A percentile compares a stretch with the other conserved stretches of the same genome.
Evolutionary conservation across 92 coral and sea anemone genomes (phyloP).

Genomic region (Anthopleura xanthogrammica): DNA sequence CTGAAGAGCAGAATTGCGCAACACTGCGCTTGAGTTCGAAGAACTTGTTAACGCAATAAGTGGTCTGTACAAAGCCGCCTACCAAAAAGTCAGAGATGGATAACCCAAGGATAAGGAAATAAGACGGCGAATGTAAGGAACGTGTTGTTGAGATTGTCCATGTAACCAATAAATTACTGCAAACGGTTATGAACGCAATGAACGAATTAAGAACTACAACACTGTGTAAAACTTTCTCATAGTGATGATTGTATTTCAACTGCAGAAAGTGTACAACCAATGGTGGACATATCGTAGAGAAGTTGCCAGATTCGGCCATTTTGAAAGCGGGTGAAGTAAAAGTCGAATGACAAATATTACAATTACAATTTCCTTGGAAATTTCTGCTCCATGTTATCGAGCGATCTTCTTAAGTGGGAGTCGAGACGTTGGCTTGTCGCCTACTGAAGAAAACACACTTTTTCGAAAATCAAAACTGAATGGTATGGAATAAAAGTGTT

Average conservation of each 20-base stretch:
- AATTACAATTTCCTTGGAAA: too few species aligned
- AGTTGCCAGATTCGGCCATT: too few species aligned
- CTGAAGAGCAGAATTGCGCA: not conserved
- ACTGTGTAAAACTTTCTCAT: not conserved
- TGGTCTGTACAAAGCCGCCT: not conserved
- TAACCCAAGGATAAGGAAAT: slow-evolving; percentile 13
- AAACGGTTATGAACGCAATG: not conserved
- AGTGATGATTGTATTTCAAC: not conserved
- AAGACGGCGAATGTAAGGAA: not conserved
- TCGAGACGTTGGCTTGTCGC: too few species aligned
- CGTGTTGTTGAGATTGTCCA: slow-evolving; percentile 12
- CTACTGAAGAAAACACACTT: too few species aligned
- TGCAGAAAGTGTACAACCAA: not conserved
- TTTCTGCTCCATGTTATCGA: too few species aligned
- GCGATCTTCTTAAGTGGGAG: too few species aligned
- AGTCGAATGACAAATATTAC: too few species aligned
- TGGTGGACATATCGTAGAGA: not conserved
- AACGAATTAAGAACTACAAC: slow-evolving; percentile 15
- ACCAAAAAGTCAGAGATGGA: slow-evolving; percentile 4
- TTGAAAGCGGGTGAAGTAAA: too few species aligned
- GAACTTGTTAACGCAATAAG: slow-evolving; percentile 6
- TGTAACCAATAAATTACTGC: not conserved
- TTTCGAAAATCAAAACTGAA: too few species aligned
- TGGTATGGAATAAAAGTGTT: too few species aligned
- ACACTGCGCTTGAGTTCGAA: slow-evolving; percentile 14